Percentiles rank a stretch among this genome's conserved stretches.
Conservation (phyloP, 2,888 invertebrate genomes). For the Dynastes grantii region DNA sequence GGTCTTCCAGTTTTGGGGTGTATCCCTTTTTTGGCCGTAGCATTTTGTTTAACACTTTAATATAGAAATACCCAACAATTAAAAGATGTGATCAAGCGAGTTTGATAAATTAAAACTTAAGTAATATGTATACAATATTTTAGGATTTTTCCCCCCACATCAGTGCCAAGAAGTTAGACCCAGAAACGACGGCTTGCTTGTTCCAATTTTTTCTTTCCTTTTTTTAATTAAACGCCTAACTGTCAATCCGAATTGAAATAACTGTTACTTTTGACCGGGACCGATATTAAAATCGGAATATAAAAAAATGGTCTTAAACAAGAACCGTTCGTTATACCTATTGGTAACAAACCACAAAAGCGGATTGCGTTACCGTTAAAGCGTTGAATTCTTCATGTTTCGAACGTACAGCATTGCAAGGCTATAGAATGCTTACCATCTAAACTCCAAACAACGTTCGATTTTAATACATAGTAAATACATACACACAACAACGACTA, state of each 20-base stretch:
- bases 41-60: too few species aligned
- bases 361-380: slow-evolving; percentile 29
- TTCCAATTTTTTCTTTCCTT: not conserved
- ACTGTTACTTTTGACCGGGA: slow-evolving; percentile 10
- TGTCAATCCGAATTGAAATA: slow-evolving; percentile 2
- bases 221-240: slow-evolving; percentile 2
- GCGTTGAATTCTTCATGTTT: not conserved
- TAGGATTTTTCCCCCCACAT: too few species aligned
- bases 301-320: not conserved
- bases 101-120: too few species aligned
- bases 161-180: not conserved
- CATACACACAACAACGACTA: too few species aligned
- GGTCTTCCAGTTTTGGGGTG: too few species aligned
- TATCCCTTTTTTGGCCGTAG: too few species aligned
- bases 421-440: not conserved
- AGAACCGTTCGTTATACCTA: slow-evolving; percentile 14
- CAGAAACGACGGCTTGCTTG: not conserved
- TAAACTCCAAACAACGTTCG: not conserved
- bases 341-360: slow-evolving; percentile 13
- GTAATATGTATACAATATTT: too few species aligned
- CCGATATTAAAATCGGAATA: not conserved
- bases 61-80: too few species aligned
- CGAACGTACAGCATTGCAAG: not conserved
- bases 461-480: too few species aligned
- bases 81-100: too few species aligned